Percentiles rank a stretch among this genome's conserved stretches.
Evolutionary conservation across 2,113 vertebrate species (phyloP).

Genomic region (Beaufortia kweichowensis): DNA sequence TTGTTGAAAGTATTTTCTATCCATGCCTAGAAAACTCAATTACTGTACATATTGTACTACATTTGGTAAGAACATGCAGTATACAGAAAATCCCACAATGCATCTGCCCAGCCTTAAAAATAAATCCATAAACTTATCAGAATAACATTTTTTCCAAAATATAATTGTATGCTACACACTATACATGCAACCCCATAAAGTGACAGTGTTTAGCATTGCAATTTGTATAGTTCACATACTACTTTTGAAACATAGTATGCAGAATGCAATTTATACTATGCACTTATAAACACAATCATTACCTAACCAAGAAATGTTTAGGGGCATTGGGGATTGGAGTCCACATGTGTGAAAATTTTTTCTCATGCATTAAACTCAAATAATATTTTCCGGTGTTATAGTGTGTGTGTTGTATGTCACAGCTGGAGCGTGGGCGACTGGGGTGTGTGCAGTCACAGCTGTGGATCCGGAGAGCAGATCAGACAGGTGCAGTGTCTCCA

Average conservation of each 20-base stretch:
- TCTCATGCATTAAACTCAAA: neutral
- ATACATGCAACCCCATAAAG: too few relatives aligned
- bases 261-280: neutral
- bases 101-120: too few relatives aligned
- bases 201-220: too few relatives aligned
- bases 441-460: slow-evolving; percentile 80
- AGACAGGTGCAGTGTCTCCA: slow-evolving; percentile 76
- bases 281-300: neutral
- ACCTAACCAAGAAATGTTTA: neutral
- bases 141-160: too few relatives aligned
- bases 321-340: neutral
- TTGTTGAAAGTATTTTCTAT: too few relatives aligned
- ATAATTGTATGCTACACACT: too few relatives aligned
- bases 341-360: neutral
- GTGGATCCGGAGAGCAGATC: slow-evolving; percentile 79
- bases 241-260: neutral
- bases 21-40: too few relatives aligned
- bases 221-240: too few relatives aligned
- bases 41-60: too few relatives aligned
- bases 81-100: too few relatives aligned
- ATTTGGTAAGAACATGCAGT: too few relatives aligned
- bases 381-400: neutral
- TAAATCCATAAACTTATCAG: too few relatives aligned
- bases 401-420: slow-evolving; percentile 45
- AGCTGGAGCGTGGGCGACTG: slow-evolving; percentile 86